Base-by-base conservation (phyloP, 2,888 invertebrate genomes). In the Rhodophaea formosa region DNA sequence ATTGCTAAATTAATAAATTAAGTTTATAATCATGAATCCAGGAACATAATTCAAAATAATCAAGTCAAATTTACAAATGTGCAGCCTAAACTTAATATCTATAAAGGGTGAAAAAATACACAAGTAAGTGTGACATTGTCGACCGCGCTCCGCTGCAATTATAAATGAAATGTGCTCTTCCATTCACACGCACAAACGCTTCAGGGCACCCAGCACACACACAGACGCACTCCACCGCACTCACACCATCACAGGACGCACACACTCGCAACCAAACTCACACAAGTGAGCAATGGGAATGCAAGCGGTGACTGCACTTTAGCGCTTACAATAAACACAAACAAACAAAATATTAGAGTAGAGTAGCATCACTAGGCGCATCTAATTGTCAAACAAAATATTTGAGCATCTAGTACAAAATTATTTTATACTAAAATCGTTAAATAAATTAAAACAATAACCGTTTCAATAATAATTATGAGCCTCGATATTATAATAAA, bases 221-320 rank as follows among this genome's bases (percentile, higher is more conserved):
- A 79, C 80, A 70, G 60, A 47, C 67, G 64, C 66, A 73, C 59
- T 52, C 60, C 67, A 68, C 60, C 67, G 66, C 82, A 84, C 88
- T 72, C 88, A 82, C 88, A 86, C 87, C 64, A 63, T 53, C 63
- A 59, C 58, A 60, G 59, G 77, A 75, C 81, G 75, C 84, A 81
- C 83, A 74, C 75, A 64, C 56, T 57, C 66, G 67, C 60, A 57
- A 44, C 47, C 61, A 59, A 77, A 80, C 86, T 72, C 86, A 86
- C 86, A 88, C 86, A 64, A 66, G 56, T 75, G 62, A 65, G 69
- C 77, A 74, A 67, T 82, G 88, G 83, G 88, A 90, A 90, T 89
- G 90, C 89, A 88, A 80, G 89, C 90, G 89, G 89, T 90, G 90
- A 90, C 89, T 90, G 90, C 90, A 91, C 90, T 90, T 87, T 84